Conservation (phyloP, 1,140 invertebrate species). For the Drosophila quadrilineata region DNA sequence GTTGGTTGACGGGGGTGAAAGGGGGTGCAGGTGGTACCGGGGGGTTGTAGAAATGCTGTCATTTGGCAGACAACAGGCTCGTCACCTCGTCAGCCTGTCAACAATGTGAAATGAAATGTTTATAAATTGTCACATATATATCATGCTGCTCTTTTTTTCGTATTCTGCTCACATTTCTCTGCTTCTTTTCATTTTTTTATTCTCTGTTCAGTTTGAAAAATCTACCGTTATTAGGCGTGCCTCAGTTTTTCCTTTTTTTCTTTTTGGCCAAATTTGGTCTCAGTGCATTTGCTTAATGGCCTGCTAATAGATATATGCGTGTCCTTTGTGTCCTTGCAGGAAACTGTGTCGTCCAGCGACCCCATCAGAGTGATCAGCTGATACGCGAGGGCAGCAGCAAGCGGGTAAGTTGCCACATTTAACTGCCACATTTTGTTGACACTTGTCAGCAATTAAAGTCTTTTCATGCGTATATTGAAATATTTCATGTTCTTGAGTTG, state of each 20-base stretch:
- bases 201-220: not conserved
- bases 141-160: no score
- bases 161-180: no score
- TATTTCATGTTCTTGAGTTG: conserved; percentile 3
- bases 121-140: conserved; percentile 11
- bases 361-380: conserved; percentile 87
- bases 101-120: conserved; percentile 4
- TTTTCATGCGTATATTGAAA: conserved; percentile 20
- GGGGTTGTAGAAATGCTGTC: not conserved
- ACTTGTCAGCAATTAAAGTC: conserved; percentile 42
- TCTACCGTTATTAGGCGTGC: not conserved
- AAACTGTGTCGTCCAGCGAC: conserved; percentile 91
- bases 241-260: not conserved
- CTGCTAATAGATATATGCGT: conserved; percentile 1
- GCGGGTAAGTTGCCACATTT: conserved; percentile 83
- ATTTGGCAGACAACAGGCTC: not conserved
- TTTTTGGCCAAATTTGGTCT: no score
- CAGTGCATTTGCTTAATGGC: not conserved
- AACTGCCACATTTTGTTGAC: conserved; percentile 14
- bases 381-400: conserved; percentile 88
- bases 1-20: not conserved
- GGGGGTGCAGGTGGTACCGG: not conserved
- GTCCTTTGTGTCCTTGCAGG: conserved; percentile 82
- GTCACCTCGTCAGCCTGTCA: not conserved
- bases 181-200: no score